Conservation (phyloP, 2,888 invertebrate genomes). For the Catocala fraxini region DNA sequence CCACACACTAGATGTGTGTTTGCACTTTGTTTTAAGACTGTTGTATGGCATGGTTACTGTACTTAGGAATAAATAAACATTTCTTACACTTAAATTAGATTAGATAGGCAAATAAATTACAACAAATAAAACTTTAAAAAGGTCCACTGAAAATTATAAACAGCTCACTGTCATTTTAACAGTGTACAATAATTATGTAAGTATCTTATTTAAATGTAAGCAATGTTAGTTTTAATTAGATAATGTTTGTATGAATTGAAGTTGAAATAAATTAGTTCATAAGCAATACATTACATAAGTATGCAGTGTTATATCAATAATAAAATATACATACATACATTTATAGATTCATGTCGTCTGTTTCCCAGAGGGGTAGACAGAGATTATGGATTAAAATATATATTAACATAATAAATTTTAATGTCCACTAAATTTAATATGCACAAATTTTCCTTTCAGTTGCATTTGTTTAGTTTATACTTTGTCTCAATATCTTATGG, state of each 20-base stretch:
- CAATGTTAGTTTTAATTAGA: conserved; percentile 13
- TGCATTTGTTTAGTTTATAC: background rate
- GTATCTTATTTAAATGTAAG: conserved; percentile 14
- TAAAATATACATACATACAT: no score
- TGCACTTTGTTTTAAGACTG: conserved; percentile 22
- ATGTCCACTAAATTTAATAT: conserved; percentile 11
- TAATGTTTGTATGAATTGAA: conserved; percentile 14
- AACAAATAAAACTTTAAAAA: no score
- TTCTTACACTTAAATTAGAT: conserved; percentile 14
- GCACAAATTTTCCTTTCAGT: conserved; percentile 30
- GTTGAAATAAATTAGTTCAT: conserved; percentile 16
- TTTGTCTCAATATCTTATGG: background rate
- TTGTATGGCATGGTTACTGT: conserved; percentile 32
- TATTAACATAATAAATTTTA: conserved; percentile 1
- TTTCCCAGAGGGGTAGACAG: no score
- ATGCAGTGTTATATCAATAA: conserved; percentile 33
- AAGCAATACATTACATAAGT: conserved; percentile 29
- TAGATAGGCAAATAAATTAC: background rate
- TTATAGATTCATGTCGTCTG: no score
- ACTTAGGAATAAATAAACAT: conserved; percentile 29
- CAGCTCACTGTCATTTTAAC: no score
- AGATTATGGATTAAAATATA: no score
- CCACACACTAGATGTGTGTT: conserved; percentile 4
- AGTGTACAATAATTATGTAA: background rate
- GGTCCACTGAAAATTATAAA: no score